Base-by-base conservation (phyloP, 2,797 vertebrate genomes). In the Eulemur mongoz region DNA sequence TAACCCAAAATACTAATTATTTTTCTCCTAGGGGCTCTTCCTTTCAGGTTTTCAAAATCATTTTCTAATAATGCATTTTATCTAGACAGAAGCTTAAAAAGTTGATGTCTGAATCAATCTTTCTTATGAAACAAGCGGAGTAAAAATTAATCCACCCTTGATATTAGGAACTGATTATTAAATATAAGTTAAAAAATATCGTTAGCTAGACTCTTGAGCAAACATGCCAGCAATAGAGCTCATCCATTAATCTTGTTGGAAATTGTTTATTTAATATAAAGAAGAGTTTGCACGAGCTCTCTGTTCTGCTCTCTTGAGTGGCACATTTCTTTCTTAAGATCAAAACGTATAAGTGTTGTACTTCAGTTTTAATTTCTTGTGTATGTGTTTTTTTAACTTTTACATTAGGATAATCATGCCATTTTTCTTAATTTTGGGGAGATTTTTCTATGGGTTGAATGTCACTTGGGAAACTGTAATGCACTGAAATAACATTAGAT, bases 21-120 rank as follows among this genome's bases (percentile, higher is more conserved):
- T 18, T 75, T 78, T 13, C 63, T 57, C 4, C 18, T 45, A 95
- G 14, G 38, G 11, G 30, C 7, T 86, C 13, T 82, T 72, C 20
- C 2, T 80, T 70, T 93, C 5, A 94, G 30, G 7, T 35, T 88
- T 91, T 80, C 17, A 69, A 96, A 92, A 61, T 81, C 27, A 94
- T 72, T 69, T 82, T 15, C 35, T 50, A 45, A 22, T 79, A 85
- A 89, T 75, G 9, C 3, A 48, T 93, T 96, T 94, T 75, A 25
- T 72, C 6, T 78, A 92, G 43, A 54, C 8, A 65, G 57, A 65
- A 4, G 17, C 11, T 91, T 40, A 76, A 93, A 94, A 97, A 32
- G 10, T 81, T 81, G 20, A 35, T 82, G 9, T 45, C 88, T 91
- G 45, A 92, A 7, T 85, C 27, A 85, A 79, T 13, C 14, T 81